These are phyloP conservation scores for Actinopyga echinites DNA, from an alignment of 53 echinoderm and acorn worm species.

Conservation along the genomic window DNA sequence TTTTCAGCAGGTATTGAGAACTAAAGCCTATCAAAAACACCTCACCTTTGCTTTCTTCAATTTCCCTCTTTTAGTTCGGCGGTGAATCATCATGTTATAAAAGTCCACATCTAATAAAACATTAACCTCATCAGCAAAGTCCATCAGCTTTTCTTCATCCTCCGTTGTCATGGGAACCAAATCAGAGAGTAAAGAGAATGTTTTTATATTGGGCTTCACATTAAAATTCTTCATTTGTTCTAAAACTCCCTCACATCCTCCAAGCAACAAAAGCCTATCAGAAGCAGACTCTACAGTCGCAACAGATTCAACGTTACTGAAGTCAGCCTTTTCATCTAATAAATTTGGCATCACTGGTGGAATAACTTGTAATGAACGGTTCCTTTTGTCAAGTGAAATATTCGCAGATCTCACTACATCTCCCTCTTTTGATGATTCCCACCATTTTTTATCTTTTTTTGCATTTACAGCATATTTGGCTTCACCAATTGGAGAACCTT, in stretches of 20 bases:
- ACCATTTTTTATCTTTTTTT: neutral
- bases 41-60: constrained; percentile 77
- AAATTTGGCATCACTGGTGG: constrained; percentile 63
- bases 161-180: constrained; percentile 61
- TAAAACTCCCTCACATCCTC: constrained; percentile 65
- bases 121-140: constrained; percentile 51
- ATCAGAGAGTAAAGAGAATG: constrained; percentile 69
- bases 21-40: too few relatives aligned
- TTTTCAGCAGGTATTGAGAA: neutral
- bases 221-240: constrained; percentile 58
- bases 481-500: neutral
- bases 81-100: constrained; percentile 79
- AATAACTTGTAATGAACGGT: neutral
- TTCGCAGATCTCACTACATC: neutral
- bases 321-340: constrained; percentile 57
- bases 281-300: constrained; percentile 43
- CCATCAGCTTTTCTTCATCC: constrained; percentile 69
- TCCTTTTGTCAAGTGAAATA: neutral
- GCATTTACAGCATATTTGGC: neutral
- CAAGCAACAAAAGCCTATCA: constrained; percentile 71
- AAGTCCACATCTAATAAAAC: constrained; percentile 81
- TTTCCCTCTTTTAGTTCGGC: constrained; percentile 67
- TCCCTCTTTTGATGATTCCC: neutral
- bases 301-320: constrained; percentile 62
- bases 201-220: constrained; percentile 74